Conservation (phyloP, 92 coral and sea anemone genomes). For the Metridium senile region DNA sequence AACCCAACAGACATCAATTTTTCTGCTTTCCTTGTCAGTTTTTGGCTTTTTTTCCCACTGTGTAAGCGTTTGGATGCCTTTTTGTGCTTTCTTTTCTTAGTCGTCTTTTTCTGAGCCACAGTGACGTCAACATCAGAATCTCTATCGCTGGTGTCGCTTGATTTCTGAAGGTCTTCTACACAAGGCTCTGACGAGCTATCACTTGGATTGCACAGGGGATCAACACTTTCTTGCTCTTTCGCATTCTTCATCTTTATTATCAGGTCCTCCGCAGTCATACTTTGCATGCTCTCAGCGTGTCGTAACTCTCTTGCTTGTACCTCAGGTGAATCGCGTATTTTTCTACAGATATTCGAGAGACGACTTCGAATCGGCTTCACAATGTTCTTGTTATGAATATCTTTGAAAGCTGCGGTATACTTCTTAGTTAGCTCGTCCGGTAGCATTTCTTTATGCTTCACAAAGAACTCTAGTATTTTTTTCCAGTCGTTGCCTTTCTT, state of each 20-base stretch:
- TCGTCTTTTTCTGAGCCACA: background rate
- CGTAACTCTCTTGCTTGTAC: background rate
- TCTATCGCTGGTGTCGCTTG: no score
- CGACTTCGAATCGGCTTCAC: slow-evolving; percentile 26
- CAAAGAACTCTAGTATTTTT: slow-evolving; percentile 20
- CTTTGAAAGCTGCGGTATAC: slow-evolving; percentile 7
- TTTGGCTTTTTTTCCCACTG: background rate
- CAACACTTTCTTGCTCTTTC: background rate
- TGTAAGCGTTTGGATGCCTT: background rate
- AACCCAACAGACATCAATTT: slow-evolving; percentile 19
- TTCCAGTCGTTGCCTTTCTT: slow-evolving; percentile 31
- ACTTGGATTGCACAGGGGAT: slow-evolving; percentile 13
- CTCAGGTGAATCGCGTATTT: background rate
- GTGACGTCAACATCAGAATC: background rate
- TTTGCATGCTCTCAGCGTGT: background rate
- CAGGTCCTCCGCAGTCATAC: slow-evolving; percentile 18
- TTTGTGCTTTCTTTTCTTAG: background rate
- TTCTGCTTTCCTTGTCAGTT: slow-evolving; percentile 8
- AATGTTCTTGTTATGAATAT: slow-evolving; percentile 13
- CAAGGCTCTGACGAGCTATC: no score
- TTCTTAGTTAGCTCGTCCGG: background rate
- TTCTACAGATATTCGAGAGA: slow-evolving; percentile 8
- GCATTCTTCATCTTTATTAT: slow-evolving; percentile 16
- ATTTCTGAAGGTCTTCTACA: no score
- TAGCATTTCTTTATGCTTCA: slow-evolving; percentile 25